Percentiles rank a stretch among this genome's conserved stretches.
Evolutionary conservation across 37 sponge, comb jelly and placozoan species (phyloP).

Genomic region (Geodia barretti): DNA sequence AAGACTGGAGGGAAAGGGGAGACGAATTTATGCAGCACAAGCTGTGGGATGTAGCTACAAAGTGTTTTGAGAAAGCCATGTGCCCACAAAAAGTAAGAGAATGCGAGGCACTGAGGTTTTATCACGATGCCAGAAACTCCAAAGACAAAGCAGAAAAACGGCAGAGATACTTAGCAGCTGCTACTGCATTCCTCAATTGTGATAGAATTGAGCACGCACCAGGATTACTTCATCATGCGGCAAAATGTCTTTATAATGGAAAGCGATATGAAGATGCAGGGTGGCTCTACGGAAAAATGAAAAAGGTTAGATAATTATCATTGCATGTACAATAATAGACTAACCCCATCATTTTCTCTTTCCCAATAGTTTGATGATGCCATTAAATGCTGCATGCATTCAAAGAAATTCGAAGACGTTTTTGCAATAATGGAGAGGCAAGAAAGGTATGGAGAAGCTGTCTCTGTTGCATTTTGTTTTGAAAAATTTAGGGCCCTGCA

Average conservation of each 20-base stretch:
- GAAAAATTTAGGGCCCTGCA: not conserved
- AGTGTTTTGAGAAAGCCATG: constrained; percentile 64
- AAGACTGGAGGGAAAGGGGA: constrained; percentile 81
- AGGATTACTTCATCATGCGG: constrained; percentile 45
- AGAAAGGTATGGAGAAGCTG: not conserved
- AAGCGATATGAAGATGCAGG: constrained; percentile 29
- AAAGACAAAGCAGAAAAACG: constrained; percentile 1
- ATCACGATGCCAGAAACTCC: constrained; percentile 9
- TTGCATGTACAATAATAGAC: too few relatives aligned
- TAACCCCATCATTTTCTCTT: not conserved
- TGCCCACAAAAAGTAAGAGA: constrained; percentile 22
- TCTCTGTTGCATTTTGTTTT: not conserved
- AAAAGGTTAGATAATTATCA: constrained; percentile 23
- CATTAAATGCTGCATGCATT: not conserved
- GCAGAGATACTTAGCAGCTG: constrained; percentile 46
- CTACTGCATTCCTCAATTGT: constrained; percentile 47
- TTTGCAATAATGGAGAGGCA: not conserved
- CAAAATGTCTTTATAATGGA: constrained; percentile 54
- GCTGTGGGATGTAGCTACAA: constrained; percentile 68
- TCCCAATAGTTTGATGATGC: not conserved
- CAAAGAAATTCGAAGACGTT: not conserved
- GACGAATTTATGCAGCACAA: constrained; percentile 62
- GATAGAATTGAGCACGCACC: constrained; percentile 10
- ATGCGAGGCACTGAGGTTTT: constrained; percentile 32
- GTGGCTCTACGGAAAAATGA: constrained; percentile 4